A percentile compares a stretch with the other conserved stretches of the same genome.
phyloP scores from a whole-genome alignment of 1,140 invertebrate species.

The Chironomus striatipennis region DNA sequence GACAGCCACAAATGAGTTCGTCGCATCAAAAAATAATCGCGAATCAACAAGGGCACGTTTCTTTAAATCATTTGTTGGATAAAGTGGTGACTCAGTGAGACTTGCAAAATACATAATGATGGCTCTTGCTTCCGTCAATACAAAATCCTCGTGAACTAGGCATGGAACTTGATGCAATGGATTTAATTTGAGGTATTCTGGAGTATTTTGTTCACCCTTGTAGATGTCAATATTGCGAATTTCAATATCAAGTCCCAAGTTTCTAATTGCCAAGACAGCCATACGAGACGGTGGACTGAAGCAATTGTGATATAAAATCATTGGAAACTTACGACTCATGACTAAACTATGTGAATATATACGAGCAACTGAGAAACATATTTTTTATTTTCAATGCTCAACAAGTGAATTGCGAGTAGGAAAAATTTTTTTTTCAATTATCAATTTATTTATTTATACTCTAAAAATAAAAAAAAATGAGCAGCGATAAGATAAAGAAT shows the following conservation, averaged over 20 bases:
- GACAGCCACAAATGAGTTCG: background rate
- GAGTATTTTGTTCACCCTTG: conserved; percentile 29
- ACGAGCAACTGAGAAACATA: background rate
- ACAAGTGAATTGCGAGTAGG: too few species aligned
- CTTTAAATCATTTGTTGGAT: conserved; percentile 9
- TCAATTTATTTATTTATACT: background rate
- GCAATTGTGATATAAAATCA: background rate
- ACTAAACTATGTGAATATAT: background rate
- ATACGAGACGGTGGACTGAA: background rate
- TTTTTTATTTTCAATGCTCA: background rate
- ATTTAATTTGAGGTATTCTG: conserved; percentile 32
- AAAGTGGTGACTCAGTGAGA: background rate
- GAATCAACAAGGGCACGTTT: conserved; percentile 16
- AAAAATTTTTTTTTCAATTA: background rate
- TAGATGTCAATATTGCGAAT: conserved; percentile 29
- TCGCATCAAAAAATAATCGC: background rate
- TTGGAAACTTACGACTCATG: background rate
- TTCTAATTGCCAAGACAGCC: conserved; percentile 27
- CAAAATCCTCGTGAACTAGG: conserved; percentile 31
- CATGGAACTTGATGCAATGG: conserved; percentile 32
- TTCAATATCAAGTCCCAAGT: conserved; percentile 29
- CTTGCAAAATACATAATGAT: conserved; percentile 31
- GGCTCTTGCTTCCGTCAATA: conserved; percentile 31
- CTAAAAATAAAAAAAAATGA: background rate
- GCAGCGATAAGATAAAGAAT: background rate